Conservation (phyloP, 2,113 vertebrate genomes). For the Prietella phreatophila region DNA sequence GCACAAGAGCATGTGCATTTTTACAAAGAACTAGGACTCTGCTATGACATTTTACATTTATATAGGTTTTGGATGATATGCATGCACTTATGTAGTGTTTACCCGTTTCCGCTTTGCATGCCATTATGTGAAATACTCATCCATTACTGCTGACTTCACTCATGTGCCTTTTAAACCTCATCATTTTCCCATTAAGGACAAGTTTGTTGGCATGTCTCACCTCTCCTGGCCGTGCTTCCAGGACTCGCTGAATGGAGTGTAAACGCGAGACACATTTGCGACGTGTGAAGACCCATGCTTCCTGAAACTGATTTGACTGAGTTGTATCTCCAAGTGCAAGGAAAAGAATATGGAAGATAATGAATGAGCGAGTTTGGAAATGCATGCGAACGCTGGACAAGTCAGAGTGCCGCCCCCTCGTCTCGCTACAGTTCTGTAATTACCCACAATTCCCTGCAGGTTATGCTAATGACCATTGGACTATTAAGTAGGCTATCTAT, state of each 20-base stretch:
- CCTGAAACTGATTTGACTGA: not conserved
- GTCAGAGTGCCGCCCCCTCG: conserved; percentile 51
- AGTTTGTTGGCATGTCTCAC: not conserved
- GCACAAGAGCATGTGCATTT: not conserved
- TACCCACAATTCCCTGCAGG: conserved; percentile 67
- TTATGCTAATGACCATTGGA: conserved; percentile 72
- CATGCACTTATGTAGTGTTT: not conserved
- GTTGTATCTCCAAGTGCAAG: not conserved
- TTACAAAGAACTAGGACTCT: not conserved
- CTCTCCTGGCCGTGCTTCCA: not conserved
- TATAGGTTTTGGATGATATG: not conserved
- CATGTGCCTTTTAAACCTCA: not conserved
- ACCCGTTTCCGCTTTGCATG: not conserved
- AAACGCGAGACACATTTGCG: not conserved
- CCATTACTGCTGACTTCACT: conserved; percentile 8
- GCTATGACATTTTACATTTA: not conserved
- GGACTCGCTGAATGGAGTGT: not conserved
- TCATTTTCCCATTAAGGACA: conserved; percentile 34
- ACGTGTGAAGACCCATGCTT: not conserved
- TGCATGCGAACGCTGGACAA: conserved; percentile 3
- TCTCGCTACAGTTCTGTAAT: conserved; percentile 65
- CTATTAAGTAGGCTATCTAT: conserved; percentile 81
- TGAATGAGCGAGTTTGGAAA: not conserved
- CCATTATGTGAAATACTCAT: not conserved
- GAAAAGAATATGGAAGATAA: not conserved